phyloP scores from a whole-genome alignment of 2,888 invertebrate species.

The Hylaea fasciaria region DNA sequence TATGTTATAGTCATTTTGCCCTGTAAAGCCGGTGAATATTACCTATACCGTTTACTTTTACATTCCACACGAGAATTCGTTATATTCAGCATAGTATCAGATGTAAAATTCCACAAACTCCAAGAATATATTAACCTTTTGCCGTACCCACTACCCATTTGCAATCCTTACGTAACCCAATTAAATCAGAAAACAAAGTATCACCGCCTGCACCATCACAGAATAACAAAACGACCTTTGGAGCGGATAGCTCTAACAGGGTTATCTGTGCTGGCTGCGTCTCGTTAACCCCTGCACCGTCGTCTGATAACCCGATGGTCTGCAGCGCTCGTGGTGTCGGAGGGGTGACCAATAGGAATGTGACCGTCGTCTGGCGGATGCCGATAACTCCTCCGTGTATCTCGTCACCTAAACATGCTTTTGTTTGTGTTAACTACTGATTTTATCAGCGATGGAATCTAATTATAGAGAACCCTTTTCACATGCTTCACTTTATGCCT shows the following conservation, averaged over 20 bases:
- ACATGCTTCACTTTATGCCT: background rate
- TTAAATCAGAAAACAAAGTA: constrained; percentile 26
- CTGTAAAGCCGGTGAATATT: background rate
- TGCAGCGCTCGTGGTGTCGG: constrained; percentile 13
- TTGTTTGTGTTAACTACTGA: constrained; percentile 22
- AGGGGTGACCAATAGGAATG: constrained; percentile 1
- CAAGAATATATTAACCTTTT: background rate
- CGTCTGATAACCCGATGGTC: constrained; percentile 26
- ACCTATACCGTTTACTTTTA: background rate
- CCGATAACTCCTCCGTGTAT: constrained; percentile 10
- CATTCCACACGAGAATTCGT: background rate
- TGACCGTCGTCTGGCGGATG: constrained; percentile 24
- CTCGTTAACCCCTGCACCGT: constrained; percentile 26
- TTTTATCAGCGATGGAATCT: constrained; percentile 2
- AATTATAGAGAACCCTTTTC: background rate
- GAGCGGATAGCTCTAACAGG: constrained; percentile 40
- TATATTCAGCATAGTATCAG: no score
- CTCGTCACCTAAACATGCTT: constrained; percentile 9
- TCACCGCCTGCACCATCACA: constrained; percentile 30
- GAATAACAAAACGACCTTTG: constrained; percentile 42
- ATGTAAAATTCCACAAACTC: background rate
- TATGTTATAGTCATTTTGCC: background rate
- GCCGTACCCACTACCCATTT: background rate
- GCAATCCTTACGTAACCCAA: constrained; percentile 6
- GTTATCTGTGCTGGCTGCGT: constrained; percentile 35